Conservation (phyloP, 2,888 invertebrate genomes). For the Eustalomyia histrio region DNA sequence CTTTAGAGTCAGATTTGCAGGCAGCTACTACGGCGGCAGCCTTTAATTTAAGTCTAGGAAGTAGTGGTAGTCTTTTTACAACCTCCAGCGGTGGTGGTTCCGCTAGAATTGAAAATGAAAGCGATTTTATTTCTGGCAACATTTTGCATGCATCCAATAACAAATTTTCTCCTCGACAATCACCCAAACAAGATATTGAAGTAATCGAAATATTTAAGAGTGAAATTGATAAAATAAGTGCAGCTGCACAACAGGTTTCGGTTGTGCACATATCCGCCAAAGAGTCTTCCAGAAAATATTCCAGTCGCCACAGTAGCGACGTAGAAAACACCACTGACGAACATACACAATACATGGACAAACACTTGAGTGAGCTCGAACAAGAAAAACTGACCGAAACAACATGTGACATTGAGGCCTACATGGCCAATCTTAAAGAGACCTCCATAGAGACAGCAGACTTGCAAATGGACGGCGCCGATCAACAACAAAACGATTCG, state of each 20-base stretch:
- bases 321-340: constrained; percentile 69
- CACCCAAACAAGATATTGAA: constrained; percentile 78
- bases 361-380: constrained; percentile 78
- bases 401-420: constrained; percentile 78
- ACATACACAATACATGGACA: constrained; percentile 77
- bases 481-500: constrained; percentile 78
- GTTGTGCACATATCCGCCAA: constrained; percentile 76
- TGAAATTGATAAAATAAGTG: constrained; percentile 75
- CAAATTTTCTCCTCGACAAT: constrained; percentile 75
- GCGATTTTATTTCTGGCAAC: constrained; percentile 45
- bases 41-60: constrained; percentile 77
- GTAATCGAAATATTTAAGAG: constrained; percentile 78
- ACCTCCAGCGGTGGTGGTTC: constrained; percentile 61
- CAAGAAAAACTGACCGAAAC: constrained; percentile 77
- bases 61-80: constrained; percentile 73
- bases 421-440: constrained; percentile 79
- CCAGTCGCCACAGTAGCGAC: constrained; percentile 61
- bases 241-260: constrained; percentile 74
- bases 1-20: constrained; percentile 72
- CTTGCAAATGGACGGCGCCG: constrained; percentile 69
- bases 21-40: constrained; percentile 74
- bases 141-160: constrained; percentile 53
- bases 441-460: constrained; percentile 77
- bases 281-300: constrained; percentile 69
- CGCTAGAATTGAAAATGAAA: constrained; percentile 41